Evolutionary conservation across 2,113 vertebrate genomes (phyloP).

Genomic region (Psephotus haematonotus): DNA sequence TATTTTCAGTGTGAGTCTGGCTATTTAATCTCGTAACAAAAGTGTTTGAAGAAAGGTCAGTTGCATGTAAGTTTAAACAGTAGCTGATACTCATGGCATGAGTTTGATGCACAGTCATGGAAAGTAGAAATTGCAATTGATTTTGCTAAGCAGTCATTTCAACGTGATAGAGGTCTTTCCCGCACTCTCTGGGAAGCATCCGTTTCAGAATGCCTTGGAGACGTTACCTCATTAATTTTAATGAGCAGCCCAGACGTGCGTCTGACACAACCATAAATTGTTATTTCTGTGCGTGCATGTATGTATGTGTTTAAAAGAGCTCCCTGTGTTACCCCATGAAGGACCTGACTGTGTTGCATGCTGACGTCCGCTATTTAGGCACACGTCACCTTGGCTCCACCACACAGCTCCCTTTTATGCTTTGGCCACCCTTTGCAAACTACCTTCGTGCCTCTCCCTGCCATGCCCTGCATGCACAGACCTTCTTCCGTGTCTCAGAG

Average conservation of each 20-base stretch:
- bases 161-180: constrained; percentile 8
- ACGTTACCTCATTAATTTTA: constrained; percentile 77
- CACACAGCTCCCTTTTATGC: constrained; percentile 48
- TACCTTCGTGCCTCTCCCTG: background rate
- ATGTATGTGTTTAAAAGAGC: constrained; percentile 13
- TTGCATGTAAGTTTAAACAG: background rate
- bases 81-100: background rate
- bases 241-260: constrained; percentile 68
- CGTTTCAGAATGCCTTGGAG: constrained; percentile 50
- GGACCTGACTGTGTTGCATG: constrained; percentile 45
- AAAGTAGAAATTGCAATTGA: constrained; percentile 9
- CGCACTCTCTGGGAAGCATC: constrained; percentile 19
- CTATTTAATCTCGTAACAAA: background rate
- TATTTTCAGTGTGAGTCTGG: background rate
- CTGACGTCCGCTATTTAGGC: background rate
- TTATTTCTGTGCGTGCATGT: background rate
- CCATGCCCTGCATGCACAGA: background rate
- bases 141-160: constrained; percentile 16
- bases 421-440: background rate
- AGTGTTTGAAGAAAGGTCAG: background rate
- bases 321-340: constrained; percentile 60
- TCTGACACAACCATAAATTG: constrained; percentile 70
- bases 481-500: background rate
- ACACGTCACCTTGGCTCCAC: constrained; percentile 36
- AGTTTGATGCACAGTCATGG: background rate